Percentiles rank a stretch among this genome's conserved stretches.
Evolutionary conservation across 92 coral and sea anemone species (phyloP).

Genomic region (Paragorgia papillata): DNA sequence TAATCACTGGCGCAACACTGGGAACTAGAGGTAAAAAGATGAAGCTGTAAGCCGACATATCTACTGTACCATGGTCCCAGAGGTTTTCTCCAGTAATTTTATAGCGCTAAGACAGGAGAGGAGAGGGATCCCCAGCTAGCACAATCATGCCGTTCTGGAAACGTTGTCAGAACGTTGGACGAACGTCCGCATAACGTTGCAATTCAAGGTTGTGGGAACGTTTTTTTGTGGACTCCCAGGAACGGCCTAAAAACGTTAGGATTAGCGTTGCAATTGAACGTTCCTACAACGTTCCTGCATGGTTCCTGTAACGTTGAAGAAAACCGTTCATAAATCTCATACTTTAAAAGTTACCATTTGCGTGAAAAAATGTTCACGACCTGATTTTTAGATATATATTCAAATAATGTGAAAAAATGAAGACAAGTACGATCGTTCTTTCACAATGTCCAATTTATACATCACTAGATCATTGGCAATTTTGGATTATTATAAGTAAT

Average conservation of each 20-base stretch:
- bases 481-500: too few relatives aligned
- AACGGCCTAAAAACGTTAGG: constrained; percentile 8
- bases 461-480: too few relatives aligned
- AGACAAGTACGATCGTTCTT: too few relatives aligned
- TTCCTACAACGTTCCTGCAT: constrained; percentile 11
- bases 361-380: too few relatives aligned
- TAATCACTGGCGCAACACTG: constrained; percentile 50
- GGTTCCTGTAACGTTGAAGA: constrained; percentile 10
- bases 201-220: background rate
- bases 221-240: constrained; percentile 28
- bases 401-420: too few relatives aligned
- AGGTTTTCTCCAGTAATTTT: too few relatives aligned
- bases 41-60: background rate
- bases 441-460: too few relatives aligned
- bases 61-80: too few relatives aligned
- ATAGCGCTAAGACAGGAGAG: too few relatives aligned
- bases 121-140: constrained; percentile 4
- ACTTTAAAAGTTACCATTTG: too few relatives aligned
- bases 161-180: constrained; percentile 23
- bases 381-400: too few relatives aligned
- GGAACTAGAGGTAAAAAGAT: constrained; percentile 43
- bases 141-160: constrained; percentile 23
- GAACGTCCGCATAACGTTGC: constrained; percentile 5
- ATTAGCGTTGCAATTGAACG: constrained; percentile 10
- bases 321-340: background rate